Base-by-base conservation (phyloP, 2,797 vertebrate species). In the Naso thynnoides region DNA sequence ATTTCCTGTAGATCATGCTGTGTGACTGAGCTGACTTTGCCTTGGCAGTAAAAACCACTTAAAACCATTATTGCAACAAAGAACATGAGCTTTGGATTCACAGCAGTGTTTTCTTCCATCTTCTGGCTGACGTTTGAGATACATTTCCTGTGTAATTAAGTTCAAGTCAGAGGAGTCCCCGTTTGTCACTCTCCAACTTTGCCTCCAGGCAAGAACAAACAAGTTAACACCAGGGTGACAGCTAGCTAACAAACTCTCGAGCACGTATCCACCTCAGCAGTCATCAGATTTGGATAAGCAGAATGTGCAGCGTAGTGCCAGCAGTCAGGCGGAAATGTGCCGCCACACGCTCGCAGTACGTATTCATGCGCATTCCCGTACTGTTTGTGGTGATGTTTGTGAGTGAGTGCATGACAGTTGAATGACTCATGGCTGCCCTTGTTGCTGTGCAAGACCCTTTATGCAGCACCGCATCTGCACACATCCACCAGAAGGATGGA, bases 171-270 rank as follows among this genome's bases (percentile, higher is more conserved):
- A 69, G 41, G 47, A 70, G 31, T 56, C 27, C 48, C 24, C 60
- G 58, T 88, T 79, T 81, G 67, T 79, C 66, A 57, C 21, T 73
- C 26, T 49, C 38, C 24, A 26, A 69, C 70, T 76, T 67, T 77
- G 67, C 68, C 81, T 66, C 58, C 42, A 78, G 80, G 70, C 68
- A 72, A 44, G 69, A 78, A 59, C 61, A 82, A 82, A 88, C 67
- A 71, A 58, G 54, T 61, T 70, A 78, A 73, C 64, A 72, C 70
- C 59, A 73, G 62, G 27, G 44, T 72, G 77, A 78, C 60, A 49
- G 47, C 79, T 78, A 63, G 69, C 71, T 59, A 76, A 72, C 61
- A 81, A 76, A 81, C 63, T 83, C 56, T 57, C 26, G 5, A 75
- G 19, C 54, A 29, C 52, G 29, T 38, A 72, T 73, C 47, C 45